Evolutionary conservation across 2,113 vertebrate genomes (phyloP).

Genomic region (Neofelis nebulosa): DNA sequence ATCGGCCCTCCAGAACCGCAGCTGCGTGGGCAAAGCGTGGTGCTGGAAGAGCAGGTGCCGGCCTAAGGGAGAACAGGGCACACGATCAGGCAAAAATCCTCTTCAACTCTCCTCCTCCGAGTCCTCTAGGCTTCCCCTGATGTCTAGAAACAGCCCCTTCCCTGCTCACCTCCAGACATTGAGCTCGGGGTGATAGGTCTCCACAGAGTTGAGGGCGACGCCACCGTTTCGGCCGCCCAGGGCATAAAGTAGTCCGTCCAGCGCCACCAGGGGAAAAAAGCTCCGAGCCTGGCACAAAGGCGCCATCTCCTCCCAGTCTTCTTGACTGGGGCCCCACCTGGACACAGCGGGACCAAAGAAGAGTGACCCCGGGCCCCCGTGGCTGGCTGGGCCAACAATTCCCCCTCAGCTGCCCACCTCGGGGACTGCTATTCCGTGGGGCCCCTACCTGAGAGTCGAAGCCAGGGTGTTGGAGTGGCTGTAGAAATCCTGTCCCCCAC

Average conservation of each 20-base stretch:
- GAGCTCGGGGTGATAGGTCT: slow-evolving; percentile 82
- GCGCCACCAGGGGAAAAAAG: slow-evolving; percentile 84
- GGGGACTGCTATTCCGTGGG: neutral
- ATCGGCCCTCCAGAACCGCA: slow-evolving; percentile 80
- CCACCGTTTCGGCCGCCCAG: slow-evolving; percentile 86
- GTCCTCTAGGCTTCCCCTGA: neutral
- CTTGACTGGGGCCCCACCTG: slow-evolving; percentile 85
- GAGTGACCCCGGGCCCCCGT: neutral
- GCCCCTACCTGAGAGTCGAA: slow-evolving; percentile 91
- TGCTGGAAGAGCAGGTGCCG: slow-evolving; percentile 82
- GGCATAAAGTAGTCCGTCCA: slow-evolving; percentile 86
- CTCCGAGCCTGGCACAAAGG: slow-evolving; percentile 85
- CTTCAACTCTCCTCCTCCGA: neutral
- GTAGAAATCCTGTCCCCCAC: slow-evolving; percentile 93
- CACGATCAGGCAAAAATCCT: neutral
- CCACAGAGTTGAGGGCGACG: slow-evolving; percentile 83
- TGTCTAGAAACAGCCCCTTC: neutral
- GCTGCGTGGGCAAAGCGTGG: slow-evolving; percentile 86
- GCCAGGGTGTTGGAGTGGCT: slow-evolving; percentile 87
- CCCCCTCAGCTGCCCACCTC: neutral
- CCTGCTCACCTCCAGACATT: slow-evolving; percentile 87
- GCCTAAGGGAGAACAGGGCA: slow-evolving; percentile 74
- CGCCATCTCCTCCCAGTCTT: slow-evolving; percentile 84
- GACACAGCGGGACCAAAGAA: neutral
- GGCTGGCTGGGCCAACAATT: neutral